phyloP scores from a whole-genome alignment of 2,888 invertebrate genomes.

The Ormyrus pomaceus region DNA sequence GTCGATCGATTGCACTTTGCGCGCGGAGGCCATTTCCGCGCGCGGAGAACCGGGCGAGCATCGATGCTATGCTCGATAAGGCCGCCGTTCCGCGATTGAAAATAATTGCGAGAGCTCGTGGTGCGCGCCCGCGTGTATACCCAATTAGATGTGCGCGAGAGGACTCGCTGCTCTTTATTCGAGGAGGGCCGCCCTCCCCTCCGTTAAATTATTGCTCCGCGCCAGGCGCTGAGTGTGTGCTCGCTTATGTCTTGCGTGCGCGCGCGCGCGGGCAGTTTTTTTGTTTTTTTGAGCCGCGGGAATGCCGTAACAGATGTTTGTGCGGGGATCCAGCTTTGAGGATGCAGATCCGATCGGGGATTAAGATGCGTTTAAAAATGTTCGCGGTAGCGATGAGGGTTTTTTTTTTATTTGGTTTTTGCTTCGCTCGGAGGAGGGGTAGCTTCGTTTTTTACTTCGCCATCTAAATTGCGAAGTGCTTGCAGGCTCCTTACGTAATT shows the following conservation, averaged over 20 bases:
- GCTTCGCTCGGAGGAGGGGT: neutral
- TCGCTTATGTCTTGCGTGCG: neutral
- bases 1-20: slow-evolving; percentile 6
- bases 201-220: slow-evolving; percentile 15
- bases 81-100: slow-evolving; percentile 28
- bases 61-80: slow-evolving; percentile 30
- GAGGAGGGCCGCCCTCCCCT: neutral
- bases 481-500: too few species aligned
- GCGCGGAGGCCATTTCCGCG: neutral
- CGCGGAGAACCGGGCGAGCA: neutral
- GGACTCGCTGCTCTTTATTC: slow-evolving; percentile 18
- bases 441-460: too few species aligned
- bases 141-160: slow-evolving; percentile 28
- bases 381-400: neutral
- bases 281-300: neutral
- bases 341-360: neutral
- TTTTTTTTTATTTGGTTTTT: neutral
- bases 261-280: neutral
- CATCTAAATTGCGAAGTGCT: too few species aligned
- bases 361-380: neutral
- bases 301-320: neutral
- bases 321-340: neutral
- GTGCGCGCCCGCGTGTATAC: neutral
- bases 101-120: slow-evolving; percentile 33
- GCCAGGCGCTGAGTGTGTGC: too few species aligned